Conservation (phyloP, 1,140 invertebrate genomes). For the Pseudomyrmex cubaensis region DNA sequence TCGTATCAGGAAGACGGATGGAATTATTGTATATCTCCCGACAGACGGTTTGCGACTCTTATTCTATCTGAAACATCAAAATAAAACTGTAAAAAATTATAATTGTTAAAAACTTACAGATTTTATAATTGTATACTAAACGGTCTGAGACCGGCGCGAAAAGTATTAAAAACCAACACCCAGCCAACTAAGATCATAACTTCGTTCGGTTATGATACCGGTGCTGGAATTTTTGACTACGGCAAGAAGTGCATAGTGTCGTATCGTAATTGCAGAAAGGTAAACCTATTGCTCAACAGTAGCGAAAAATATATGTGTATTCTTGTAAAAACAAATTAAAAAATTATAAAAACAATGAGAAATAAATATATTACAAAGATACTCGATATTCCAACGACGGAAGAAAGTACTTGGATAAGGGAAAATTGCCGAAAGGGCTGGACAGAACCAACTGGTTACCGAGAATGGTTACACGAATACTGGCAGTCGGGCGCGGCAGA, state of each 20-base stretch:
- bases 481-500: conserved; percentile 75
- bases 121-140: conserved; percentile 63
- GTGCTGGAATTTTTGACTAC: conserved; percentile 85
- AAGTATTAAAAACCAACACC: conserved; percentile 80
- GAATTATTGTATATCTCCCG: conserved; percentile 84
- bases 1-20: conserved; percentile 74
- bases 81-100: not conserved
- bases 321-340: not conserved
- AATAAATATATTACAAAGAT: conserved; percentile 31
- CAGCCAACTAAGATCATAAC: conserved; percentile 81
- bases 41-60: conserved; percentile 80
- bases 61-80: not conserved
- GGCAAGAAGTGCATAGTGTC: conserved; percentile 80
- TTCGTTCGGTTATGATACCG: conserved; percentile 83
- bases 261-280: conserved; percentile 74
- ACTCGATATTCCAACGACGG: conserved; percentile 75
- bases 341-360: too few species aligned
- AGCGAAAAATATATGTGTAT: not conserved
- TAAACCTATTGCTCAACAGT: conserved; percentile 37
- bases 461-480: conserved; percentile 84
- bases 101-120: conserved; percentile 41
- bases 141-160: conserved; percentile 82
- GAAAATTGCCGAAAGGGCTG: conserved; percentile 85
- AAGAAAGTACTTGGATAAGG: conserved; percentile 85
- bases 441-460: conserved; percentile 82